Evolutionary conservation across 2,888 invertebrate species (phyloP).

Genomic region (Temnothorax unifasciatus): DNA sequence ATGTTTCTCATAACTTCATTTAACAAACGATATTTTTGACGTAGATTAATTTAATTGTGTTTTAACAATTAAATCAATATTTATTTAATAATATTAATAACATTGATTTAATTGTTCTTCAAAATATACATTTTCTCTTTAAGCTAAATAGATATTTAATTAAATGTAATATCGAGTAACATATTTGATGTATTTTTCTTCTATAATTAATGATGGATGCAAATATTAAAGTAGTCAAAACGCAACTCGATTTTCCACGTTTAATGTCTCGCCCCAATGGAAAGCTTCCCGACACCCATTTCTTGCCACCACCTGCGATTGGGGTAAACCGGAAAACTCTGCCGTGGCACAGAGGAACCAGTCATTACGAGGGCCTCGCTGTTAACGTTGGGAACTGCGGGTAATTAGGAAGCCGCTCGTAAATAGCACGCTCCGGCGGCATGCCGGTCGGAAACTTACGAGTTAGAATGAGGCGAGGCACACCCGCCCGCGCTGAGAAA

Average conservation of each 20-base stretch:
- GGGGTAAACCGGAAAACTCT: slow-evolving; percentile 66
- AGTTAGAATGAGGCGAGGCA: slow-evolving; percentile 31
- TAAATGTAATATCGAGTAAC: not conserved
- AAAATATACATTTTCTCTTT: not conserved
- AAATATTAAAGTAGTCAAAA: slow-evolving; percentile 22
- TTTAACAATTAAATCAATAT: not conserved
- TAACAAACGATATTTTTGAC: not conserved
- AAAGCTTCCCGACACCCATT: slow-evolving; percentile 15
- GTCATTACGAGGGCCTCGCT: slow-evolving; percentile 73
- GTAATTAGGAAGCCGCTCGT: slow-evolving; percentile 79
- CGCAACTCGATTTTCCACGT: not conserved
- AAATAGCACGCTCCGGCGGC: slow-evolving; percentile 74
- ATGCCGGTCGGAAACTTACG: slow-evolving; percentile 52
- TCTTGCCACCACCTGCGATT: slow-evolving; percentile 15
- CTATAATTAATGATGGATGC: not conserved
- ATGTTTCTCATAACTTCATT: not conserved
- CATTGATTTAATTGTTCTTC: not conserved
- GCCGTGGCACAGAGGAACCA: slow-evolving; percentile 65
- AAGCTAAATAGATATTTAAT: not conserved
- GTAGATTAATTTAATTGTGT: not conserved
- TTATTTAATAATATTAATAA: not conserved
- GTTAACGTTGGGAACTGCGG: slow-evolving; percentile 79
- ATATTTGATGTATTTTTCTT: not conserved
- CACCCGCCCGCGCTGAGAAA: slow-evolving; percentile 1
- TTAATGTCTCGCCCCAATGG: not conserved